These are phyloP conservation scores for Lateolabrax maculatus DNA, from an alignment of 2,797 vertebrate species.

Conservation along the genomic window DNA sequence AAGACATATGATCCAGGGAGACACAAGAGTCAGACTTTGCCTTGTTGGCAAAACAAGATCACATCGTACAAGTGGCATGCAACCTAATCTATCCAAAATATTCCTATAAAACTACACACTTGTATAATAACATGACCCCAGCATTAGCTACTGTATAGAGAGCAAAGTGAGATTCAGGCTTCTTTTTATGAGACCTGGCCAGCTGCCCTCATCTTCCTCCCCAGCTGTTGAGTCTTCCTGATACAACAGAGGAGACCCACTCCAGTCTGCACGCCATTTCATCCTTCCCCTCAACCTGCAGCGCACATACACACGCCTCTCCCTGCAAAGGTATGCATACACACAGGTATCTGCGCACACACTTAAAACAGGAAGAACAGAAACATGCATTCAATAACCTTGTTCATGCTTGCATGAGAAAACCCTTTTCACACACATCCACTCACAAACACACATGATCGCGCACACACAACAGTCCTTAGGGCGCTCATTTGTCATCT, in stretches of 20 bases:
- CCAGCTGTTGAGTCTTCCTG: slow-evolving; percentile 60
- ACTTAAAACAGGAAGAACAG: background rate
- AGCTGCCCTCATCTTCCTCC: slow-evolving; percentile 62
- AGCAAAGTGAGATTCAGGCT: slow-evolving; percentile 44
- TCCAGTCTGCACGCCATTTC: slow-evolving; percentile 42
- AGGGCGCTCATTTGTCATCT: slow-evolving; percentile 82
- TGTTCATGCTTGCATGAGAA: slow-evolving; percentile 47
- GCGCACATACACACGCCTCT: slow-evolving; percentile 12
- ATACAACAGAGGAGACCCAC: slow-evolving; percentile 50
- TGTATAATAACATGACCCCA: slow-evolving; percentile 46
- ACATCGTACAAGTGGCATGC: slow-evolving; percentile 34
- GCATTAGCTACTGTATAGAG: slow-evolving; percentile 59
- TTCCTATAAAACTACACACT: slow-evolving; percentile 60
- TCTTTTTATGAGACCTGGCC: slow-evolving; percentile 54
- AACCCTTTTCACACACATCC: slow-evolving; percentile 28
- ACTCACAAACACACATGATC: slow-evolving; percentile 27
- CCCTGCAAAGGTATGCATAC: slow-evolving; percentile 9
- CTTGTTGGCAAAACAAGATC: slow-evolving; percentile 35
- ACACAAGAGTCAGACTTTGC: background rate
- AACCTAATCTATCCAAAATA: slow-evolving; percentile 49
- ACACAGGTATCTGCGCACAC: background rate
- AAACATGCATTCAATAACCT: slow-evolving; percentile 36
- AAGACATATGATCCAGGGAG: slow-evolving; percentile 33
- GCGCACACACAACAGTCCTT: slow-evolving; percentile 59
- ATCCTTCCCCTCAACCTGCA: slow-evolving; percentile 48